Evolutionary conservation across 2,888 invertebrate species (phyloP), one percentile per base, ranked within the genome.

Genomic region (Latheticus oryzae): DNA sequence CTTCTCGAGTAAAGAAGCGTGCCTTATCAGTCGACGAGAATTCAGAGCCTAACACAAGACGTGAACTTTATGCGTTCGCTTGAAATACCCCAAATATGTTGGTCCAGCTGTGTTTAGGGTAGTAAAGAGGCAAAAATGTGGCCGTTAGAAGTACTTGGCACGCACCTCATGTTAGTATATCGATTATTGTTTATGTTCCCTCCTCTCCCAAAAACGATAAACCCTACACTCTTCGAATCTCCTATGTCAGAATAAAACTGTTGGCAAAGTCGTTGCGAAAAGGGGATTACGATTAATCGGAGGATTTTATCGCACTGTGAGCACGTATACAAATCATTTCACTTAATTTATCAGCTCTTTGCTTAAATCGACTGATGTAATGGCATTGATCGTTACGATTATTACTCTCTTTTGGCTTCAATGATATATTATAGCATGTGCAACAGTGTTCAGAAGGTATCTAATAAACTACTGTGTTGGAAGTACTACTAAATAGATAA

Each of bases 281-380:
- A 60, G 19, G 57, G 60, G 60, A 57, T 60, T 57, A 57, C 53
- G 56, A 60, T 60, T 60, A 60, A 60, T 60, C 53, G 57, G 35
- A 43, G 57, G 60, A 60, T 60, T 60, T 60, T 50, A 57, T 56
- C 26, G 60, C 57, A 42, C 43, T 50, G 30, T 42, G 60, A 57
- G 53, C 60, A 60, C 60, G 60, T 60, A 60, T 60, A 60, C 60
- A 60, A 60, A 60, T 60, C 60, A 60, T 60, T 57, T 60, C 60
- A 43, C 60, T 60, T 60, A 60, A 60, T 60, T 60, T 60, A 56
- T 57, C 60, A 57, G 37, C 48, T 23, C 56, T 11, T 33, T 35
- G 56, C 42, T 50, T 24, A 56, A 56, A 56, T 56, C 40, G 48
- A 50, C 56, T 26, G 37, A 28, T 45, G 28, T 35, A 35, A 53